Evolutionary conservation across 2,888 invertebrate species (phyloP), one percentile per base, ranked within the genome.

Genomic region (Pedicia rivosa): DNA sequence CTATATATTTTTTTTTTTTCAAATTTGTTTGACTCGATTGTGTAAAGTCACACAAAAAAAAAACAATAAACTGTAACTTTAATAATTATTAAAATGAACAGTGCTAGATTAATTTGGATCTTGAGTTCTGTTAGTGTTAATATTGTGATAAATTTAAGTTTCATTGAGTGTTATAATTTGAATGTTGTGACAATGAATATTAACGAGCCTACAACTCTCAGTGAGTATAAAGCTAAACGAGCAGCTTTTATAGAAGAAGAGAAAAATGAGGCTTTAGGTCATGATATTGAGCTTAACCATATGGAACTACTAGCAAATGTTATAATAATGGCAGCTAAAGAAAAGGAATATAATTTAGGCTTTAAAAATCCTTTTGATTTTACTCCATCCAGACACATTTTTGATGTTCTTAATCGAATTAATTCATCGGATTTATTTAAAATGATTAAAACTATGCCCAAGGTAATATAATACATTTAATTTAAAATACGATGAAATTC

Each of bases 361-460:
- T 62, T 65, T 45, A 50, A 57, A n/a, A 59, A 69, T 41, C 71
- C 71, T 1, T 59, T 63, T 39, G 56, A 63, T 14, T 82, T 73
- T 51, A 65, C 72, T 28, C 73, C 80, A 3, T 68, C 77, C 0
- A 63, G 64, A 16, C 78, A 78, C 50, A 77, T 78, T 47, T 72
- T 82, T 49, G 52, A 62, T 2, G 70, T 72, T 3, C 69, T 69
- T 47, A 50, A 65, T 2, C 53, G 61, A 12, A 75, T 83, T 30
- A 61, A 66, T 5, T 45, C 62, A 0, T 78, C 80, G 0, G 63
- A 68, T 41, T 71, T 83, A 0, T 82, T 74, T 49, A 56, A 68
- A 44, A 64, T 81, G 6, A 68, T 86, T 9, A 63, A 67, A 42
- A 57, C 56, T 24, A 67, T 86, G 66, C 86, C 86, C 0, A 86